Evolutionary conservation across 2,797 vertebrate species (phyloP).

Genomic region (Urocyon cinereoargenteus): DNA sequence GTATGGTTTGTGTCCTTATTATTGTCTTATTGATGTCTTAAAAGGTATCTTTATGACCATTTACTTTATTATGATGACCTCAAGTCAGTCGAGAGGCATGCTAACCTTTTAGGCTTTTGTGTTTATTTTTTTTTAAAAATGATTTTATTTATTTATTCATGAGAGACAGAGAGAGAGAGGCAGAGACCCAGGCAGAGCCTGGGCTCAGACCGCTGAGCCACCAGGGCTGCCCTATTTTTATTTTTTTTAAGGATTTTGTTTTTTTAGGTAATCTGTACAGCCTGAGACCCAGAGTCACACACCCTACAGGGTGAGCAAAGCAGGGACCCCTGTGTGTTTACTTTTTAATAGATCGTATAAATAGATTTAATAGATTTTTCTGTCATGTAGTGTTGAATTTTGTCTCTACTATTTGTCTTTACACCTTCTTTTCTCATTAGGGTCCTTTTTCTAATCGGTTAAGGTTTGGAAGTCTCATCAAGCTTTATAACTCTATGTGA

Average conservation of each 20-base stretch:
- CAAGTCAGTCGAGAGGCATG: background rate
- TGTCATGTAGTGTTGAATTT: background rate
- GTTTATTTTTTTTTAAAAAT: background rate
- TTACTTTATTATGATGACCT: background rate
- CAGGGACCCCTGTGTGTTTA: background rate
- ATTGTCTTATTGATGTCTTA: background rate
- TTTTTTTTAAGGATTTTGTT: too few relatives aligned
- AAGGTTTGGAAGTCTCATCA: background rate
- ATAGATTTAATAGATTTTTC: background rate
- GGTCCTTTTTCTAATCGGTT: background rate
- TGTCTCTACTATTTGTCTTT: background rate
- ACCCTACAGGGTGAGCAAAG: too few relatives aligned
- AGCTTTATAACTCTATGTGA: background rate
- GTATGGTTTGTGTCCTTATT: background rate
- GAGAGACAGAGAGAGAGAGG: too few relatives aligned
- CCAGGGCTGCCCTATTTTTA: too few relatives aligned
- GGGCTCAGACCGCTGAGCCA: too few relatives aligned
- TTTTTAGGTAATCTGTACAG: too few relatives aligned
- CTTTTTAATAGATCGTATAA: background rate
- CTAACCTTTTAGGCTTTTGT: background rate
- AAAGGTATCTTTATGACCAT: background rate
- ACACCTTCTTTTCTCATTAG: background rate
- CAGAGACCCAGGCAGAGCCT: too few relatives aligned
- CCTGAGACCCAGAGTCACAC: too few relatives aligned
- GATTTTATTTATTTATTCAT: too few relatives aligned